Evolutionary conservation across 1,140 invertebrate species (phyloP), one percentile per base, ranked within the genome.

Genomic region (Drosophila leontia): DNA sequence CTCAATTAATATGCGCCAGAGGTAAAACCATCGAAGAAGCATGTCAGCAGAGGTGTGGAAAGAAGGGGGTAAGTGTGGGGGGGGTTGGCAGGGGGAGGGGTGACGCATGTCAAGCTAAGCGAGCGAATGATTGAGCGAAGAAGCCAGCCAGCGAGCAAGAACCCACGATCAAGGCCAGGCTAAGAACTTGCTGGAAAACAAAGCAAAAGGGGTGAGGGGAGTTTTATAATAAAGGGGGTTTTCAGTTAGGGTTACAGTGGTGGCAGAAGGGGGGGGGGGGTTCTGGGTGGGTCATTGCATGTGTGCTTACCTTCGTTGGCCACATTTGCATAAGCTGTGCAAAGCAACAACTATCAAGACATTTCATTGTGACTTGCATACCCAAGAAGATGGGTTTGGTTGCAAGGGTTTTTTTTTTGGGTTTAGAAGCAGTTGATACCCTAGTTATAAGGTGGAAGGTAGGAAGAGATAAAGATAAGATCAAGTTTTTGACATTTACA

Each of bases 261-360:
- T 6, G 26, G 17, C 3, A 0, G 32, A 19, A 26, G 26, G 13
- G 9, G 19, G 19, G 39, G 26, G 13, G 9, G 19, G 19, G 39
- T 26, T 17, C 23, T 41, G 44, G 55, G 37, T 59, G 45, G 55
- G 67, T 68, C 63, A 48, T 48, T 69, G 72, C 47, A 53, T 62
- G 56, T 48, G 50, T 69, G 62, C 41, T 68, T 59, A 45, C 62
- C 67, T 50, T 58, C 39, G 61, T 47, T 72, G 55, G 67, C 15
- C 59, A 45, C 76, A 84, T 84, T 84, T 84, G 82, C 78, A 85
- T 85, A 78, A 84, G 70, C 42, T 41, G 82, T 44, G 82, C 47
- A 65, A 41, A 77, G 44, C 32, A 37, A 17, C 34, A 47, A 35
- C 65, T 19, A 47, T n/a, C 32, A 45, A 72, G 57, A 15, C 42